Evolutionary conservation across 2,113 vertebrate genomes (phyloP).

Genomic region (Ranitomeya variabilis): DNA sequence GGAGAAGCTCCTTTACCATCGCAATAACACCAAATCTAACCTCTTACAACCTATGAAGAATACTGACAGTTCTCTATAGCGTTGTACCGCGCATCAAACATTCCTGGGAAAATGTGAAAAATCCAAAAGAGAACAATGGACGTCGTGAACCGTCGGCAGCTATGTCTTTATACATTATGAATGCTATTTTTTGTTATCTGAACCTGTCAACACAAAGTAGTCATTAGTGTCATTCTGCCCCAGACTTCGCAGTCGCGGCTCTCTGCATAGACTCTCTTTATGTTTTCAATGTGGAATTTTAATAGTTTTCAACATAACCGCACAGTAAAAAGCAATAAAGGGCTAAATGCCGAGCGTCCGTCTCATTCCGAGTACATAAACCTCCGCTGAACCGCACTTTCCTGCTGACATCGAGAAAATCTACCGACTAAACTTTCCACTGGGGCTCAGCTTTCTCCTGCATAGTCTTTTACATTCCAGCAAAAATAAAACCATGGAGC

Average conservation of each 20-base stretch:
- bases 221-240: conserved; percentile 9
- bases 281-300: conserved; percentile 35
- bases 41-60: background rate
- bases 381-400: background rate
- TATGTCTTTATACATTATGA: conserved; percentile 5
- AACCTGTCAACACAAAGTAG: conserved; percentile 23
- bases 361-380: background rate
- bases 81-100: background rate
- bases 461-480: conserved; percentile 1
- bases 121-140: background rate
- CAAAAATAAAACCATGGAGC: background rate
- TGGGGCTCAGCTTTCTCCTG: conserved; percentile 2
- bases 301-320: conserved; percentile 31
- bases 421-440: background rate
- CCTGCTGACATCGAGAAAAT: background rate
- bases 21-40: too few species aligned
- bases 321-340: background rate
- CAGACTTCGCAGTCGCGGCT: background rate
- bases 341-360: background rate
- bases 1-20: background rate
- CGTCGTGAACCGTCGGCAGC: background rate
- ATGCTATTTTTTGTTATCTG: conserved; percentile 17
- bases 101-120: background rate
- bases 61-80: too few species aligned
- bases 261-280: background rate